phyloP scores from a whole-genome alignment of 1,140 invertebrate genomes.

The Colletes latitarsis region DNA sequence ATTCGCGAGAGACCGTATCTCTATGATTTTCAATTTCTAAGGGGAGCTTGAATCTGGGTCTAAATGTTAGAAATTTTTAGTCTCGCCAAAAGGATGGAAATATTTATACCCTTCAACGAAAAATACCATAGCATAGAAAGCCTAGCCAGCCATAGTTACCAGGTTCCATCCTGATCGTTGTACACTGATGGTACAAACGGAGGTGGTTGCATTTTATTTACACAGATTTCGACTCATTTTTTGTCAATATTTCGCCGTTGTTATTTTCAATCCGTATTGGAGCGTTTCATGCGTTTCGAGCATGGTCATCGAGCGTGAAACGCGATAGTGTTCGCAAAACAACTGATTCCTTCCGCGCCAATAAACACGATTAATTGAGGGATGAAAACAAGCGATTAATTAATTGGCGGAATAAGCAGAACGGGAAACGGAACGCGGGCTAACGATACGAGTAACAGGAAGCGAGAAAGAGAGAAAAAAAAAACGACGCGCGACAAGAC shows the following conservation, averaged over 20 bases:
- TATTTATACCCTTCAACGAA: no score
- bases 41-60: no score
- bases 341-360: slow-evolving; percentile 15
- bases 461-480: neutral
- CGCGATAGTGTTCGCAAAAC: neutral
- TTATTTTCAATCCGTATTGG: neutral
- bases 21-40: no score
- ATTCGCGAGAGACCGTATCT: no score
- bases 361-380: neutral
- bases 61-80: no score
- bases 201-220: no score
- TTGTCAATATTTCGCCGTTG: neutral
- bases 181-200: no score
- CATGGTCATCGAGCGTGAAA: neutral
- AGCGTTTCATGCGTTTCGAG: neutral
- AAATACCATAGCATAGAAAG: no score
- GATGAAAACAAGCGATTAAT: slow-evolving; percentile 7
- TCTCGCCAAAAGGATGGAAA: no score
- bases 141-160: no score
- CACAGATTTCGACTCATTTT: neutral
- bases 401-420: slow-evolving; percentile 27
- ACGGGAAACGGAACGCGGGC: slow-evolving; percentile 12
- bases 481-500: neutral
- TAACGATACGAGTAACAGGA: neutral
- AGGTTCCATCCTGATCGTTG: no score